phyloP scores from a whole-genome alignment of 2,888 invertebrate genomes.

The Allophyes oxyacanthae region DNA sequence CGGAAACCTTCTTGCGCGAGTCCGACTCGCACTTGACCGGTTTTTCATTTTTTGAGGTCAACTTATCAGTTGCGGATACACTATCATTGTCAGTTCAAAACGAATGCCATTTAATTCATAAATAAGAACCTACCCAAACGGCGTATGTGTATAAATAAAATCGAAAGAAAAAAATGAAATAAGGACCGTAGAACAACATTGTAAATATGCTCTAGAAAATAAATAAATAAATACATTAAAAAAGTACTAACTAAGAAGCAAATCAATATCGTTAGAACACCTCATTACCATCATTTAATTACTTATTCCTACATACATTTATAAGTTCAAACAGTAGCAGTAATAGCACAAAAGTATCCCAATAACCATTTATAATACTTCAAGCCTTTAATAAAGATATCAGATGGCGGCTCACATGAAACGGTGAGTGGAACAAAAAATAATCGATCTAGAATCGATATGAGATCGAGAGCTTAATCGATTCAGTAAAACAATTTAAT shows the following conservation, averaged over 20 bases:
- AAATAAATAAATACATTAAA: constrained; percentile 24
- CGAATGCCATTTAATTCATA: no score
- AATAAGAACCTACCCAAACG: no score
- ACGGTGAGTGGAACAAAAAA: constrained; percentile 73
- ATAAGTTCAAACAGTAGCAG: constrained; percentile 50
- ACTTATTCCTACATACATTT: constrained; percentile 31
- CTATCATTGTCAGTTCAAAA: no score
- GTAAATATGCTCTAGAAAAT: neutral
- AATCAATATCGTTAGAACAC: constrained; percentile 43
- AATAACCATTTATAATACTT: constrained; percentile 57
- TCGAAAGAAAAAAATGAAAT: no score
- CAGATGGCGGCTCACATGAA: constrained; percentile 72
- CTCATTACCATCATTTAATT: constrained; percentile 10
- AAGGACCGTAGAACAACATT: neutral
- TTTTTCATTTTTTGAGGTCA: no score
- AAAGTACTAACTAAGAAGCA: constrained; percentile 3
- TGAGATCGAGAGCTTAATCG: constrained; percentile 81
- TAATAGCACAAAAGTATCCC: constrained; percentile 43
- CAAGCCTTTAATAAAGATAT: constrained; percentile 78
- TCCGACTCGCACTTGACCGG: no score
- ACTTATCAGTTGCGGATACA: no score
- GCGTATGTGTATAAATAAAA: no score
- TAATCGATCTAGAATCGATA: constrained; percentile 80
- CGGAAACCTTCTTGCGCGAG: no score
- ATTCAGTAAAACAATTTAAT: constrained; percentile 86